Evolutionary conservation across 1,140 invertebrate species (phyloP), one percentile per base, ranked within the genome.

Genomic region (Drosophila mojavensis): DNA sequence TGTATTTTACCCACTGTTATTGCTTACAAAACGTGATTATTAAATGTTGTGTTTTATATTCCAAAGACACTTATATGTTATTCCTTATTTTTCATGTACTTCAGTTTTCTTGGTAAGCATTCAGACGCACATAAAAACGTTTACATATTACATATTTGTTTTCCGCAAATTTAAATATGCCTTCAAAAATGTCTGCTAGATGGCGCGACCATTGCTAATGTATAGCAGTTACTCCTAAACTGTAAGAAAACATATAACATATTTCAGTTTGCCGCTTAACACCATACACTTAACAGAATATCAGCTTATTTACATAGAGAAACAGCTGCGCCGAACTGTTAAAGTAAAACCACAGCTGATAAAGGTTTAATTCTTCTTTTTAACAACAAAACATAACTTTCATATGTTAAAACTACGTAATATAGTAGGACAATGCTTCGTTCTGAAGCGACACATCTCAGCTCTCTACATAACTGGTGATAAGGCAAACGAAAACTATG

Each of bases 381-480:
- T n/a, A 59, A 66, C 20, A 58, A 75, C 55, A 63, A 17, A 4
- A 24, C 20, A 24, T 24, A 65, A 56, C 7, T 7, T 58, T 1
- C 5, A 17, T 11, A 86, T 86, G 83, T 55, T 86, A n/a, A 71
- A 56, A 10, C 45, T 86, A 6, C 59, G 53, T 30, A 39, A 39
- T 47, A 20, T 54, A 24, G 28, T 72, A 5, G 43, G 41, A 24
- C 59, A 43, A 20, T 58, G 65, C 24, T 24, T 51, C 41, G 17
- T n/a, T 6, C 20, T 60, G 36, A 51, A 50, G 45, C 53, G 91
- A 17, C 56, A 77, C n/a, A 85, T 92, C 20, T 95, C 95, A 5
- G 93, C 94, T 3, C 85, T 96, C 2, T 95, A 93, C 76, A 93
- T 95, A 67, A 93, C 94, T 0, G 94, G 94, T 2, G 93, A 93